Conservation (phyloP, 2,113 vertebrate genomes). For the Bubo bubo region DNA sequence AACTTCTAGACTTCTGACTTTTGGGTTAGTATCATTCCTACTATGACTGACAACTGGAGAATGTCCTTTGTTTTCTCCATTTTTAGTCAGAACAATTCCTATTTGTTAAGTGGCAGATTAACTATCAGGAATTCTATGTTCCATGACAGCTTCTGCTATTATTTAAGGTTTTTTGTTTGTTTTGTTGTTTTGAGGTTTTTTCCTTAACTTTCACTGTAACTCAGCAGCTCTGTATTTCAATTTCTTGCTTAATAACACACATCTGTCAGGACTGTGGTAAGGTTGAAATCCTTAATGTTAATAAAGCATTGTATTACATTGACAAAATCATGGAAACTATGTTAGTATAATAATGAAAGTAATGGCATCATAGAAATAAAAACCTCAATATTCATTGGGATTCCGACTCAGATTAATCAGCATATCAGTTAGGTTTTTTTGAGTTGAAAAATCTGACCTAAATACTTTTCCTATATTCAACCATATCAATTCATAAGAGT, state of each 20-base stretch:
- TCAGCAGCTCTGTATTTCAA: not conserved
- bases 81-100: not conserved
- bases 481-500: not conserved
- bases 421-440: not conserved
- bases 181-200: not conserved
- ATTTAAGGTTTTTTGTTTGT: not conserved
- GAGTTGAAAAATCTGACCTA: not conserved
- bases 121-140: not conserved
- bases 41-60: not conserved
- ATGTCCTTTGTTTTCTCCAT: not conserved
- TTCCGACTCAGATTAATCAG: not conserved
- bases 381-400: not conserved
- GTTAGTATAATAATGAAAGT: not conserved
- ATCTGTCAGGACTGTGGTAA: not conserved
- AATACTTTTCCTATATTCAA: not conserved
- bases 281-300: not conserved
- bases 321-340: not conserved
- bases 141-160: not conserved
- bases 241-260: not conserved
- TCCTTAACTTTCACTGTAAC: not conserved
- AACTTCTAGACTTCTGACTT: not conserved
- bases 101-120: not conserved
- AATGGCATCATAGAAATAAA: not conserved
- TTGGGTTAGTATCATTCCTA: rapidly evolving
- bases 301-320: not conserved